Percentiles rank a stretch among this genome's conserved stretches.
Evolutionary conservation across 2,113 vertebrate genomes (phyloP).

Genomic region (Orcinus orca): DNA sequence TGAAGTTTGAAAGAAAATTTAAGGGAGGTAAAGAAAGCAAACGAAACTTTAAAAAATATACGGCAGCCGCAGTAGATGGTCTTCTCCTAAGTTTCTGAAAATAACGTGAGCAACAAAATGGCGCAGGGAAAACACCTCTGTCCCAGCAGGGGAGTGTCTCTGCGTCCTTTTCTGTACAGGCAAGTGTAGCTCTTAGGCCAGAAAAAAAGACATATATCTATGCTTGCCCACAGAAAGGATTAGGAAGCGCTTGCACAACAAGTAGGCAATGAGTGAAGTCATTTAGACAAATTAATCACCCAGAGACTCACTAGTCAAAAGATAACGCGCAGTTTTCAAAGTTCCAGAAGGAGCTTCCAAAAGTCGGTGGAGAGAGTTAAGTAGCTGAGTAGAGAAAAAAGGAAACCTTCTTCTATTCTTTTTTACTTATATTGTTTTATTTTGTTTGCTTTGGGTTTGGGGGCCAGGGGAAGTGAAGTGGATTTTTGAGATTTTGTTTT

Average conservation of each 20-base stretch:
- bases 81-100: neutral
- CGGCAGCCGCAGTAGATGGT: neutral
- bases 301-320: slow-evolving; percentile 2
- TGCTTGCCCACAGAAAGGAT: neutral
- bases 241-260: neutral
- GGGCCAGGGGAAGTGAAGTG: neutral
- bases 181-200: neutral
- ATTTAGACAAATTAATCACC: neutral
- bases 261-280: neutral
- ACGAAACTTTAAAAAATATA: neutral
- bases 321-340: neutral
- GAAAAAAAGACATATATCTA: slow-evolving; percentile 21
- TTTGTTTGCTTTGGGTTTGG: neutral
- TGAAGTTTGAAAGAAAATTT: neutral
- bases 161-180: neutral
- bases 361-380: neutral
- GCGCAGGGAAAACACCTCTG: too few relatives aligned
- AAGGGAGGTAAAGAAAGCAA: neutral
- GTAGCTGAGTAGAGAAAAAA: neutral
- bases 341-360: neutral
- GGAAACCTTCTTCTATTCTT: slow-evolving; percentile 12
- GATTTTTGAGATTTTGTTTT: slow-evolving; percentile 30
- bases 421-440: neutral
- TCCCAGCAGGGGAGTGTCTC: neutral
- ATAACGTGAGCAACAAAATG: neutral